Percentiles rank a stretch among this genome's conserved stretches.
phyloP scores from a whole-genome alignment of 1,140 invertebrate genomes.

The Pseudomyrmex sp. region DNA sequence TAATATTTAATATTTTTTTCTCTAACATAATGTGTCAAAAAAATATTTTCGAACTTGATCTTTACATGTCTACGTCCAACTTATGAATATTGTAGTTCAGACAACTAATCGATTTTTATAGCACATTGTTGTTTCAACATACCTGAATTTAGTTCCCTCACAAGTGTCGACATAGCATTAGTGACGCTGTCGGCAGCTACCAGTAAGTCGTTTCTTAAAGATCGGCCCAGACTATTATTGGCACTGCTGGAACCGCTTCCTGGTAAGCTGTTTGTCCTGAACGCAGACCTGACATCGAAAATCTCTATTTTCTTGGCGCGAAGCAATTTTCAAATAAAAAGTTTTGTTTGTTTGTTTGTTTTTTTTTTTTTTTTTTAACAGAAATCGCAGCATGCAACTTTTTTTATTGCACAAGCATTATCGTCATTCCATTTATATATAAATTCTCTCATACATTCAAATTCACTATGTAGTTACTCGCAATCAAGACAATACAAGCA shows the following conservation, averaged over 20 bases:
- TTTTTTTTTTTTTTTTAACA: slow-evolving; percentile 38
- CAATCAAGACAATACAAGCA: slow-evolving; percentile 31
- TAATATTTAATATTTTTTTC: not conserved
- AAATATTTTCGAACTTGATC: not conserved
- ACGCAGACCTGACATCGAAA: slow-evolving; percentile 85
- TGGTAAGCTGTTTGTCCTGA: slow-evolving; percentile 85
- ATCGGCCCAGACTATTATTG: slow-evolving; percentile 87
- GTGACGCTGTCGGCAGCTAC: slow-evolving; percentile 98
- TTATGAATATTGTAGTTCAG: slow-evolving; percentile 47
- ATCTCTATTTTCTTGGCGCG: slow-evolving; percentile 83
- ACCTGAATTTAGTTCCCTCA: slow-evolving; percentile 97
- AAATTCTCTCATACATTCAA: slow-evolving; percentile 35
- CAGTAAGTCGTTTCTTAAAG: slow-evolving; percentile 93
- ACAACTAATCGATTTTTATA: slow-evolving; percentile 52
- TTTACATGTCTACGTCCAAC: slow-evolving; percentile 25
- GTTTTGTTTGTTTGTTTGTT: not conserved
- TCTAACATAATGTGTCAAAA: not conserved
- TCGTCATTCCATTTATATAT: slow-evolving; percentile 31
- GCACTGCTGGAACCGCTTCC: slow-evolving; percentile 83
- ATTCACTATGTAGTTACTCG: slow-evolving; percentile 34
- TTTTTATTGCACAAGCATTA: slow-evolving; percentile 63
- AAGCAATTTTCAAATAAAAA: slow-evolving; percentile 78
- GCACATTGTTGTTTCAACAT: slow-evolving; percentile 72
- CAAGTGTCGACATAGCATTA: slow-evolving; percentile 97
- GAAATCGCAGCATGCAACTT: slow-evolving; percentile 61